phyloP scores from a whole-genome alignment of 2,888 invertebrate species.

The Octonoba sinensis region DNA sequence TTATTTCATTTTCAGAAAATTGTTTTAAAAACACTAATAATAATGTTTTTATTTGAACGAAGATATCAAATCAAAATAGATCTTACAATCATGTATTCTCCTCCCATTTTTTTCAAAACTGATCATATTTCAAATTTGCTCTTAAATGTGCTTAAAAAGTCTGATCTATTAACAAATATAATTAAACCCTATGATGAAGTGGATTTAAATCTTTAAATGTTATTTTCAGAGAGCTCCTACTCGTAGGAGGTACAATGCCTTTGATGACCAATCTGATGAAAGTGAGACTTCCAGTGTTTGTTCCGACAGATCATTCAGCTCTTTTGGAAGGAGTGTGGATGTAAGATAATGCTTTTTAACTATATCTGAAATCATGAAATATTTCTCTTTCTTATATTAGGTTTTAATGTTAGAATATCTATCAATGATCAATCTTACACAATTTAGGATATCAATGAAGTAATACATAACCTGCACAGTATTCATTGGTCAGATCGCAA shows the following conservation, averaged over 20 bases:
- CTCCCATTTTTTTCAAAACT: not conserved
- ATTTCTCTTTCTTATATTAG: not conserved
- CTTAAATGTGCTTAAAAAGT: no score
- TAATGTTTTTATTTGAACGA: no score
- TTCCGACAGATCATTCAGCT: slow-evolving; percentile 89
- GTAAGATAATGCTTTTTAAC: slow-evolving; percentile 74
- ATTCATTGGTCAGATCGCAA: slow-evolving; percentile 95
- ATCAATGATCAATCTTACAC: no score
- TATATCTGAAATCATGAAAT: not conserved
- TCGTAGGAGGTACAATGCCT: slow-evolving; percentile 65
- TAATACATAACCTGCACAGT: slow-evolving; percentile 88
- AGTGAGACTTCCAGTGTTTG: slow-evolving; percentile 96
- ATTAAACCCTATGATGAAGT: no score
- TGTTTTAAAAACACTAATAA: no score
- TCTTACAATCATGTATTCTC: not conserved
- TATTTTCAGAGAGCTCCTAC: slow-evolving; percentile 64
- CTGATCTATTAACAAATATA: no score
- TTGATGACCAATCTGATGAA: slow-evolving; percentile 81
- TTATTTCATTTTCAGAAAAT: no score
- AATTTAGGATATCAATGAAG: slow-evolving; percentile 82
- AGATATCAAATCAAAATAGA: not conserved
- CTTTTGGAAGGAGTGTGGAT: slow-evolving; percentile 82
- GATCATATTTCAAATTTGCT: not conserved
- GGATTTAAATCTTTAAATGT: no score
- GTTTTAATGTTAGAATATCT: not conserved